Conservation (phyloP, 2,888 invertebrate species). For the Sepioteuthis lessoniana region DNA sequence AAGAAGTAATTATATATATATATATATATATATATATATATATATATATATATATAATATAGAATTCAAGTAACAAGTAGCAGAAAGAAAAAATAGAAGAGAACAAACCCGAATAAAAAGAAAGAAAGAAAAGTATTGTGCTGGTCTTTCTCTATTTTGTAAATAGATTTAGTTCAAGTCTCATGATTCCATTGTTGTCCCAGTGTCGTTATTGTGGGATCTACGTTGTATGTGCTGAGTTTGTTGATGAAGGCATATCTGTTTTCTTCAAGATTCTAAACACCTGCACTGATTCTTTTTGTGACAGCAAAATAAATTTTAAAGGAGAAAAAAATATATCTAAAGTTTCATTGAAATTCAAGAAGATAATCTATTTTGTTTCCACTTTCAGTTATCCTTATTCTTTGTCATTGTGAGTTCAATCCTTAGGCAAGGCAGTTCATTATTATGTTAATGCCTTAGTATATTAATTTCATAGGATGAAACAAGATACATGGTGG, state of each 20-base stretch:
- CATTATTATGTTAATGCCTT: not conserved
- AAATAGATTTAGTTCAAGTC: not conserved
- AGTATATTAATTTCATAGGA: too few species aligned
- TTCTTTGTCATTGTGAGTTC: not conserved
- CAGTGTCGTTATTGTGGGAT: not conserved
- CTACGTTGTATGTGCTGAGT: not conserved
- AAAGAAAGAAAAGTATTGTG: too few species aligned
- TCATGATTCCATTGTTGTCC: not conserved
- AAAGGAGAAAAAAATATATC: not conserved
- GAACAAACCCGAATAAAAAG: too few species aligned
- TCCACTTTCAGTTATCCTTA: not conserved
- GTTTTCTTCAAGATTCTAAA: not conserved
- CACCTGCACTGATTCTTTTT: too few species aligned
- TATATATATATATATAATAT: too few species aligned
- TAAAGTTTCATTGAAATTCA: too few species aligned
- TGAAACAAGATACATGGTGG: too few species aligned
- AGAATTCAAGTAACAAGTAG: too few species aligned
- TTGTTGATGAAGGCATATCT: not conserved
- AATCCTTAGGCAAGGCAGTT: not conserved
- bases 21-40: too few species aligned
- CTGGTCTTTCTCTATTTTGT: not conserved
- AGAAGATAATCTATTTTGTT: too few species aligned
- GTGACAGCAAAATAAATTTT: not conserved
- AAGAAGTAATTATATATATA: too few species aligned
- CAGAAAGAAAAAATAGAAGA: too few species aligned